A percentile compares a stretch with the other conserved stretches of the same genome.
Evolutionary conservation across 2,113 vertebrate species (phyloP).

Genomic region (Pipra filicauda): DNA sequence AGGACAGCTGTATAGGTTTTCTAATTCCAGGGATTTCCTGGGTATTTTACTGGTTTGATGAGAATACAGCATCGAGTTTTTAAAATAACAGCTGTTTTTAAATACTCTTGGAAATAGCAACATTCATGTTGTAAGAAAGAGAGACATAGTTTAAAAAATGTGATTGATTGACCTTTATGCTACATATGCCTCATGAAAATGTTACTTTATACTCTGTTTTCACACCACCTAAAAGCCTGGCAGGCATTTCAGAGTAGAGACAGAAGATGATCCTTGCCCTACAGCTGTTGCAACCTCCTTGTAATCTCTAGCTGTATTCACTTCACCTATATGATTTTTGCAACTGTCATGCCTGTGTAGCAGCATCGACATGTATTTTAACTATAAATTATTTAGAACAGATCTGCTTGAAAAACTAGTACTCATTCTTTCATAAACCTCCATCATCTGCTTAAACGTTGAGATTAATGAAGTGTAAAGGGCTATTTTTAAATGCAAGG

Average conservation of each 20-base stretch:
- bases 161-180: conserved; percentile 28
- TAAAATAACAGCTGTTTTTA: conserved; percentile 24
- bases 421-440: neutral
- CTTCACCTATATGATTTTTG: neutral
- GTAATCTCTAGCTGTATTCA: conserved; percentile 8
- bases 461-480: neutral
- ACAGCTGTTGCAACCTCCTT: neutral
- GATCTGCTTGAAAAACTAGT: neutral
- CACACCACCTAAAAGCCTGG: conserved; percentile 28
- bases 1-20: conserved; percentile 30
- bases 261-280: conserved; percentile 15
- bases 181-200: neutral
- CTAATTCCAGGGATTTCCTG: conserved; percentile 49
- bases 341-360: neutral
- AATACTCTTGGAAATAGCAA: neutral
- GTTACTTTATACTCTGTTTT: conserved; percentile 1
- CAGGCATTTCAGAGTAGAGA: conserved; percentile 13
- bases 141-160: conserved; percentile 10
- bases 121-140: neutral
- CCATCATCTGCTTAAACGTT: neutral
- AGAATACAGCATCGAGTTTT: neutral
- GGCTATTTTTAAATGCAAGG: conserved; percentile 3
- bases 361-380: neutral
- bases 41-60: conserved; percentile 28
- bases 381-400: conserved; percentile 8